These are phyloP conservation scores for Lycia hirtaria DNA, from an alignment of 2,888 invertebrate genomes.

Conservation along the genomic window DNA sequence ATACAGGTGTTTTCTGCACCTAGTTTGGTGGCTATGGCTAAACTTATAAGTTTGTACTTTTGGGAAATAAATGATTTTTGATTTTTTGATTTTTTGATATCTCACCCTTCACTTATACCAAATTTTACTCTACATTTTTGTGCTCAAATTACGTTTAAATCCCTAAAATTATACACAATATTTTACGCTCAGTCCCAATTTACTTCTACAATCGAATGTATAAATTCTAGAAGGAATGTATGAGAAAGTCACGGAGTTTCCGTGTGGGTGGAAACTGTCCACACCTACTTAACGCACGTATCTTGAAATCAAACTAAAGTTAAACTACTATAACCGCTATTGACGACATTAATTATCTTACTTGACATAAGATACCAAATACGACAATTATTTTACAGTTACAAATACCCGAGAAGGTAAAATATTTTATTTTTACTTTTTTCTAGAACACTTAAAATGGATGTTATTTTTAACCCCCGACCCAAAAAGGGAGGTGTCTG, in stretches of 20 bases:
- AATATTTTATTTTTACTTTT: conserved; percentile 39
- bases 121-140: background rate
- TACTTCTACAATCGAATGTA: conserved; percentile 6
- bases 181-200: background rate
- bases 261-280: conserved; percentile 45
- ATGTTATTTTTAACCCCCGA: no score
- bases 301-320: conserved; percentile 56
- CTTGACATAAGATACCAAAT: conserved; percentile 61
- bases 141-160: background rate
- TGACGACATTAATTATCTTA: conserved; percentile 62
- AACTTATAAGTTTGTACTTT: no score
- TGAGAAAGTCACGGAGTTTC: conserved; percentile 20
- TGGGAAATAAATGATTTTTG: no score
- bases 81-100: no score
- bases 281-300: conserved; percentile 56
- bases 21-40: no score
- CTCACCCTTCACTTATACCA: no score
- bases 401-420: no score
- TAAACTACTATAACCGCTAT: conserved; percentile 56
- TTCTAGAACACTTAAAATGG: background rate
- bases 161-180: background rate
- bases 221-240: conserved; percentile 36
- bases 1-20: no score
- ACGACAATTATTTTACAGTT: no score
- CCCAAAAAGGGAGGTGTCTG: no score